phyloP scores from a whole-genome alignment of 2,797 vertebrate species.

The Phrynocephalus vlangalii region DNA sequence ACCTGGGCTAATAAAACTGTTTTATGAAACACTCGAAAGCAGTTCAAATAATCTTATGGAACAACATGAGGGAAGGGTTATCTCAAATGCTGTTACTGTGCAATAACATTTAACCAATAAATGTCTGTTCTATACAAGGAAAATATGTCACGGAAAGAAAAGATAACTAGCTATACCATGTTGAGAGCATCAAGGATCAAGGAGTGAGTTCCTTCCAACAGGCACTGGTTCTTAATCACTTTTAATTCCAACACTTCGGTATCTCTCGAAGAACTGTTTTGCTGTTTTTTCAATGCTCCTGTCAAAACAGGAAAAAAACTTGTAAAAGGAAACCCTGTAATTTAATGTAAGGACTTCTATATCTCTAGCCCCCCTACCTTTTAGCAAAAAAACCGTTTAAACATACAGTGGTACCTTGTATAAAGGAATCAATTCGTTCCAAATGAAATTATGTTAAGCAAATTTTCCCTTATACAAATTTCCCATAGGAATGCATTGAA shows the following conservation, averaged over 20 bases:
- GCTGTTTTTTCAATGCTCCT: constrained; percentile 49
- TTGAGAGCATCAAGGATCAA: constrained; percentile 90
- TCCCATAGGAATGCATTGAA: no score
- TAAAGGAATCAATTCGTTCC: no score
- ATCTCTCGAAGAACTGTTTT: constrained; percentile 69
- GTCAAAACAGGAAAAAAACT: constrained; percentile 36
- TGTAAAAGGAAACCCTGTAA: constrained; percentile 23
- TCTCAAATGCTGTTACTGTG: neutral
- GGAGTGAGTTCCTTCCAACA: constrained; percentile 87
- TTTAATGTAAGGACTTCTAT: neutral
- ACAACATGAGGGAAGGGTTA: neutral
- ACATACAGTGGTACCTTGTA: no score
- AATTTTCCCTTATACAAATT: no score
- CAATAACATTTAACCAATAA: neutral
- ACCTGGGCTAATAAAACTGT: neutral
- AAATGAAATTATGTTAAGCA: no score
- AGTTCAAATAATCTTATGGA: neutral
- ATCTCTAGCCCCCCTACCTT: no score
- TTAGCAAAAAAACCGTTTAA: no score
- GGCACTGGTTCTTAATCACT: constrained; percentile 90
- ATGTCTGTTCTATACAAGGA: no score
- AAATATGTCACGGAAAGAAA: neutral
- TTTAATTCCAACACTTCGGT: constrained; percentile 83
- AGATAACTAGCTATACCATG: constrained; percentile 80
- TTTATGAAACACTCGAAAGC: neutral